These are phyloP conservation scores for Plutella xylostella DNA, from an alignment of 2,888 invertebrate genomes.

Conservation along the genomic window DNA sequence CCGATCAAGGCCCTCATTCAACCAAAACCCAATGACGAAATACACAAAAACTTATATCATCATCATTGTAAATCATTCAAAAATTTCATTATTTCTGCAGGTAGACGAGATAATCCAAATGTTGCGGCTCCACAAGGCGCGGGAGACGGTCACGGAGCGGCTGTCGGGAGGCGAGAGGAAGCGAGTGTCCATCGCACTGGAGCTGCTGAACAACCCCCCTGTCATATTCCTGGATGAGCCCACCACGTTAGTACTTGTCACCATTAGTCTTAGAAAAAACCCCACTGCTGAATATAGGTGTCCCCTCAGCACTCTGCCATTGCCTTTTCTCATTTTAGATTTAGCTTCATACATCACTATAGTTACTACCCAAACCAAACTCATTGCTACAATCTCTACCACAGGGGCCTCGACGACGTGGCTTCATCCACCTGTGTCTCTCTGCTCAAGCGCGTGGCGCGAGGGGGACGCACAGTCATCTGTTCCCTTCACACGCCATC, in stretches of 20 bases:
- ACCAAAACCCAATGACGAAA: too few relatives aligned
- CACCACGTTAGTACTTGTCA: constrained; percentile 83
- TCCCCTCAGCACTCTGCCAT: too few relatives aligned
- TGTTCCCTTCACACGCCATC: constrained; percentile 98
- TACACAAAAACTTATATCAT: too few relatives aligned
- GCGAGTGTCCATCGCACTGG: constrained; percentile 92
- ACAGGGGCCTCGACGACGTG: constrained; percentile 90
- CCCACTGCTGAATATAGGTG: background rate
- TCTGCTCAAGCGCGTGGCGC: constrained; percentile 85
- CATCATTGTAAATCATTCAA: too few relatives aligned
- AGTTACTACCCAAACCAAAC: too few relatives aligned
- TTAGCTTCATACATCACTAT: too few relatives aligned
- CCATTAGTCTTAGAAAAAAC: background rate
- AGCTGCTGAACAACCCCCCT: constrained; percentile 94
- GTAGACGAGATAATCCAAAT: constrained; percentile 88
- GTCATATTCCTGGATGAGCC: constrained; percentile 96
- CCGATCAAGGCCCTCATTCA: too few relatives aligned
- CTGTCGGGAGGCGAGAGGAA: constrained; percentile 95
- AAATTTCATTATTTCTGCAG: constrained; percentile 68
- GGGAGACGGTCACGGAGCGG: constrained; percentile 77
- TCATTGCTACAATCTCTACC: constrained; percentile 17
- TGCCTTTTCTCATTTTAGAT: too few relatives aligned
- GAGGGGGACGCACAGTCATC: constrained; percentile 89
- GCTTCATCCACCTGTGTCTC: constrained; percentile 91
- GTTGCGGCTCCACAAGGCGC: constrained; percentile 79